Percentiles rank a stretch among this genome's conserved stretches.
Evolutionary conservation across 2,888 invertebrate species (phyloP).

Genomic region (Acleris laterana): DNA sequence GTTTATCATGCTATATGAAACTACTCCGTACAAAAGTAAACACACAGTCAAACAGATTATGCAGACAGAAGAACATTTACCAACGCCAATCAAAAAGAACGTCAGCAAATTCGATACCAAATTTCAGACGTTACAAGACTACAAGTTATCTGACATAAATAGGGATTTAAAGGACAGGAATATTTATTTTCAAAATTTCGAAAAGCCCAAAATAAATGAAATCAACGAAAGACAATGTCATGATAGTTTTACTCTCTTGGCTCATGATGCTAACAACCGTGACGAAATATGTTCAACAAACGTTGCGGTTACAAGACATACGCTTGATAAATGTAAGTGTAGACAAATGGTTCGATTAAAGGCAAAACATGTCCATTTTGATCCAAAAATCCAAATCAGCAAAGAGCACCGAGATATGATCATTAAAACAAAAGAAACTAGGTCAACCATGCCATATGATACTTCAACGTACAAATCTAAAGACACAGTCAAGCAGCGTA

Average conservation of each 20-base stretch:
- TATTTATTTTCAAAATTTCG: no score
- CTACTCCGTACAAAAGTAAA: background rate
- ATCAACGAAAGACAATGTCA: no score
- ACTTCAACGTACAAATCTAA: background rate
- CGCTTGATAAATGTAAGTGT: background rate
- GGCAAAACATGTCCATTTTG: slow-evolving; percentile 7
- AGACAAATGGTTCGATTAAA: background rate
- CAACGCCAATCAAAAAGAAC: background rate
- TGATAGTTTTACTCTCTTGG: no score
- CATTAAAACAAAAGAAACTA: background rate
- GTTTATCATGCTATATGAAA: background rate
- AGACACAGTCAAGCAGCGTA: background rate
- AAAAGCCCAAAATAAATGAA: background rate
- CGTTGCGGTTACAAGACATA: background rate
- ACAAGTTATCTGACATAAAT: background rate
- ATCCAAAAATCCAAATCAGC: background rate
- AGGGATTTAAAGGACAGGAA: no score
- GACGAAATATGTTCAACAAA: background rate
- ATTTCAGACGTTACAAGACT: background rate
- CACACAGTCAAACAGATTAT: background rate
- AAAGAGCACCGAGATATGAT: background rate
- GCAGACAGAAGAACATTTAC: background rate
- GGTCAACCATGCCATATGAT: background rate
- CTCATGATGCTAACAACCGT: background rate
- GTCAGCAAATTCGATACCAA: background rate